Evolutionary conservation across 2,888 invertebrate genomes (phyloP), one percentile per base, ranked within the genome.

Genomic region (Leuctra nigra): DNA sequence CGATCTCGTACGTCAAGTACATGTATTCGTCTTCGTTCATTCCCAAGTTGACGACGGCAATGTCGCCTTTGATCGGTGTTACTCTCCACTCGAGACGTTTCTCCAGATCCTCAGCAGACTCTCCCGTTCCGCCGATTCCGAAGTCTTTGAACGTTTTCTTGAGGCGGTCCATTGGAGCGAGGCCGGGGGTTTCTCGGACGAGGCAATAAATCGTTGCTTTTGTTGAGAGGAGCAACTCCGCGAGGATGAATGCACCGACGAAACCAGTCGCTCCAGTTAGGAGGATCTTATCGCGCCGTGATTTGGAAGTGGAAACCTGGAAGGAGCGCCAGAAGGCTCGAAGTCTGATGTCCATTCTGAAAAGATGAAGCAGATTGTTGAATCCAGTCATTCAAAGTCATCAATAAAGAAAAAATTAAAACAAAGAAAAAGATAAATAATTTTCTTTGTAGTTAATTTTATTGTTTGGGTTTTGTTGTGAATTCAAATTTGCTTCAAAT

Each of bases 251-350:
- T 6, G 64, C 60, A 9, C 66, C 66, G 1, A 66, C 54, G 53
- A 61, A 66, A 39, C 66, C 66, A 1, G 64, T 64, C 7, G 59
- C 65, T 22, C 66, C 66, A 16, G 66, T 65, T 33, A 66, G 44
- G 0, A 66, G 44, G n/a, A 66, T 55, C 57, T 62, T 65, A 7
- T 65, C 63, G 14, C 52, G 25, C 6, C 56, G 57, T n/a, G 58
- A 62, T 54, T 61, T 65, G 35, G 61, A 50, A 44, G 57, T 61
- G 11, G 61, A 59, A 18, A 63, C 16, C 22, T 62, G 59, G 4
- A 62, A 57, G 1, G 64, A 61, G 46, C 61, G 61, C 65, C 66
- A 64, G 55, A 64, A 66, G n/a, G 61, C 57, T 39, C 61, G 55
- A 16, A 66, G 53, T 11, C 47, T 44, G 18, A 60, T 55, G 53